These are phyloP conservation scores for Coenobita brevimanus DNA, from an alignment of 1,140 invertebrate species.

Conservation along the genomic window DNA sequence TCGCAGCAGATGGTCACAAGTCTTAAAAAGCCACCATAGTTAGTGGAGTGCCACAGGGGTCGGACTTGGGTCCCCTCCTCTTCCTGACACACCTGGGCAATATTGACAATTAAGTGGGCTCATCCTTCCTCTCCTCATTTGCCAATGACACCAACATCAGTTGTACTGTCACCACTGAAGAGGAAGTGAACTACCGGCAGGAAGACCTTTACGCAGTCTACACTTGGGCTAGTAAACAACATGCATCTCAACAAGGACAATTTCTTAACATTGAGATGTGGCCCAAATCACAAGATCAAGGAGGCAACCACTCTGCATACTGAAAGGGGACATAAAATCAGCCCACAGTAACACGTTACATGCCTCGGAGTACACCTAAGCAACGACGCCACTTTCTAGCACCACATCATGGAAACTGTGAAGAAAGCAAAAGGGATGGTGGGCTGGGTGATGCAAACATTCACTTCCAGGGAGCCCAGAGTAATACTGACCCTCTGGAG, in stretches of 20 bases:
- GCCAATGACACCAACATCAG: constrained; percentile 1
- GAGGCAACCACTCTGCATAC: not conserved
- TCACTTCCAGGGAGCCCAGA: not conserved
- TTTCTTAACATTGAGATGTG: not conserved
- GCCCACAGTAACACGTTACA: not conserved
- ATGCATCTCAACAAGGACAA: not conserved
- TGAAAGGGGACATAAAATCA: not conserved
- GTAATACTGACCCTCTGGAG: too few species aligned
- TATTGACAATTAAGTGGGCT: not conserved
- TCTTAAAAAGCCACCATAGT: not conserved
- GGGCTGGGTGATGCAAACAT: not conserved
- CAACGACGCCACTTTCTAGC: not conserved
- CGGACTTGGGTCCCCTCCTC: not conserved
- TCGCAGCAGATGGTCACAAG: not conserved
- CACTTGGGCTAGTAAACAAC: not conserved
- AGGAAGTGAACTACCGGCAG: too few species aligned
- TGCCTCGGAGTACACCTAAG: not conserved
- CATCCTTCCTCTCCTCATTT: not conserved
- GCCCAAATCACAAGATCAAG: not conserved
- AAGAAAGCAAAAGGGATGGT: too few species aligned
- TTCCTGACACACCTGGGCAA: not conserved
- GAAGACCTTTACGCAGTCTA: not conserved
- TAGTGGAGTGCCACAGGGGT: not conserved
- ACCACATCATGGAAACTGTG: not conserved
- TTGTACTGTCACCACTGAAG: not conserved